Base-by-base conservation (phyloP, 2,888 invertebrate species). In the Nomada fabriciana region DNA sequence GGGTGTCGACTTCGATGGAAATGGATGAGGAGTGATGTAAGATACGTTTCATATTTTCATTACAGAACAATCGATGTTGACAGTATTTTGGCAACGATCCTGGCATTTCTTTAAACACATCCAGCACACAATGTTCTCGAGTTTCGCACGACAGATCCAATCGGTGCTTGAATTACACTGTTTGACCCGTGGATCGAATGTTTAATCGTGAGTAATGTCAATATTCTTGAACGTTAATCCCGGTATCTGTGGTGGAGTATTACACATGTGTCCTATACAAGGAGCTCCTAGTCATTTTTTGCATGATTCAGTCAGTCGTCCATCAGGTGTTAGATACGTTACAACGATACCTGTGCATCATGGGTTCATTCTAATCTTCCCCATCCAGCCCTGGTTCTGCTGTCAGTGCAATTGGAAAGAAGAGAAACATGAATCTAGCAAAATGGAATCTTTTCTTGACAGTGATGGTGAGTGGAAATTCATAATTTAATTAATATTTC, bases 171-270 rank as follows among this genome's bases (percentile, higher is more conserved):
- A 80, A 74, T 87, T 84, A 82, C 76, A 61, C 65, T 86, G 77
- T 86, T 86, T 84, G 85, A 89, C 85, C 82, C 81, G 71, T 77
- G 74, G 50, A 80, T 83, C 50, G 71, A 88, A 89, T 88, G 88
- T 87, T 88, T 81, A 89, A 86, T 72, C 75, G 74, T 88, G 89
- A 90, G 82, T 89, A 91, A 91, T 90, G 86, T 89, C 87, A 87
- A 82, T 84, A 86, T 89, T 89, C 89, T 89, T 76, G 29, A 76
- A 82, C 55, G 76, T 72, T 74, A 74, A 36, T 63, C 43, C 64
- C 65, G 80, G 85, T 87, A 85, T 71, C 73, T 76, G 81, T 76
- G 61, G 36, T 79, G 72, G 84, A 72, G 76, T 83, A 69, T 81
- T 82, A 59, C 73, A 76, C 81, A 61, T 79, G 70, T 82, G 74